Conservation (phyloP, 1,140 invertebrate species). For the Dendroctonus valens region DNA sequence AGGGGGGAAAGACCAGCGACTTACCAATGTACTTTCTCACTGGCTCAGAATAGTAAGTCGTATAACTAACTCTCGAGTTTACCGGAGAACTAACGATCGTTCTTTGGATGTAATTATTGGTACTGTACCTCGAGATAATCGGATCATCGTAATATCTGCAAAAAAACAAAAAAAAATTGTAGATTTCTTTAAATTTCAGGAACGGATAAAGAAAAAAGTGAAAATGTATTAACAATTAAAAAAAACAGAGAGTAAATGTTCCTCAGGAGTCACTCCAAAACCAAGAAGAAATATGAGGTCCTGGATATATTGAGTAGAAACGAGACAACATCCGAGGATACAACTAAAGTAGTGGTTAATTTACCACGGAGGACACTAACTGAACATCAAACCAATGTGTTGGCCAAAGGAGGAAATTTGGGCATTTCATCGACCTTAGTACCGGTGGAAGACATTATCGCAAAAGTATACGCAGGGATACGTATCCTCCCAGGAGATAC, state of each 20-base stretch:
- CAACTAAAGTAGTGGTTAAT: too few relatives aligned
- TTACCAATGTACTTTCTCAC: constrained; percentile 63
- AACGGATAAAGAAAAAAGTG: neutral
- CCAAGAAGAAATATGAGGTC: too few relatives aligned
- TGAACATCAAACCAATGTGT: too few relatives aligned
- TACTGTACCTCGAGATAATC: constrained; percentile 55
- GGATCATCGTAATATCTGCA: constrained; percentile 50
- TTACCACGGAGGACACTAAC: too few relatives aligned
- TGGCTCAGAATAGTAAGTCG: constrained; percentile 63
- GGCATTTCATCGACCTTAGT: too few relatives aligned
- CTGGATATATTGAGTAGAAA: too few relatives aligned
- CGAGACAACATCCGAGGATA: too few relatives aligned
- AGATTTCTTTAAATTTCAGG: constrained; percentile 4
- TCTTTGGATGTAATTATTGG: constrained; percentile 64
- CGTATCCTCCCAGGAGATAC: too few relatives aligned
- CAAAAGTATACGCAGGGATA: too few relatives aligned
- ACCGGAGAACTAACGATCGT: constrained; percentile 56
- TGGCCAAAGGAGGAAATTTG: too few relatives aligned
- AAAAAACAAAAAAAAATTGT: constrained; percentile 23
- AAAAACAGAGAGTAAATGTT: neutral
- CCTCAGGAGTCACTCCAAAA: neutral
- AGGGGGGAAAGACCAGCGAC: constrained; percentile 13
- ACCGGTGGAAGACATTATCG: too few relatives aligned
- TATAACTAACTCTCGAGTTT: constrained; percentile 57
- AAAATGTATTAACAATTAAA: neutral